Base-by-base conservation (phyloP, 2,797 vertebrate species). In the Pantherophis alleghaniensis region DNA sequence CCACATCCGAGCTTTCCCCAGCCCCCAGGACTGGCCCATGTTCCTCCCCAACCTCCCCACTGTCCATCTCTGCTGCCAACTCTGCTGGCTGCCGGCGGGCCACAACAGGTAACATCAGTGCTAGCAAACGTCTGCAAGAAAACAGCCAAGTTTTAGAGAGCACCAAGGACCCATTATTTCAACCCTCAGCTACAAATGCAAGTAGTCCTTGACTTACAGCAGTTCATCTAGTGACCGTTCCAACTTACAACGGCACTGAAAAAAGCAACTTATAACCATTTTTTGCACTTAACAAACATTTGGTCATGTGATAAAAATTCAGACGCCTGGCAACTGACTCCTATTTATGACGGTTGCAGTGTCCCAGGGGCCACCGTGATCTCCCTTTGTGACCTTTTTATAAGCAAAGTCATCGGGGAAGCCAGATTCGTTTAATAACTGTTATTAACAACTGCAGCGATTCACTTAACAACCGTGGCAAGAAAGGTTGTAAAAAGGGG, bases 51-150 rank as follows among this genome's bases (percentile, higher is more conserved):
- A 51, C 1, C 51, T 53, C 51, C 51, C 1, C 9, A 53, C 9
- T 53, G 1, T 53, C 9, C 0, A 1, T 1, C 51, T 53, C 47
- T 47, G 47, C 6, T 0, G 1, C 47, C 47, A 51, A 0, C 47
- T 51, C 6, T 51, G 47, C 47, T 51, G 47, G 47, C 47, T 0
- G 7, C 47, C 2, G 51, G 51, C 51, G 0, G 51, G 9, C 51
- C 9, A 53, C 9, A 10, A 53, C 7, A 53, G 9, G 51, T 66
- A 66, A 66, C 11, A 63, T 28, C 61, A 63, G 26, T 11, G 60
- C 10, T 63, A 63, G 60, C 24, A 28, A 63, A 61, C 10, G 0
- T 63, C 26, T 28, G 26, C 26, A 28, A 63, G 61, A 63, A 66
- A 26, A n/a, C 28, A n/a, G 13, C 28, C 63, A n/a, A 66, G 63